Conservation (phyloP, 2,888 invertebrate species). For the Tipula helvola region DNA sequence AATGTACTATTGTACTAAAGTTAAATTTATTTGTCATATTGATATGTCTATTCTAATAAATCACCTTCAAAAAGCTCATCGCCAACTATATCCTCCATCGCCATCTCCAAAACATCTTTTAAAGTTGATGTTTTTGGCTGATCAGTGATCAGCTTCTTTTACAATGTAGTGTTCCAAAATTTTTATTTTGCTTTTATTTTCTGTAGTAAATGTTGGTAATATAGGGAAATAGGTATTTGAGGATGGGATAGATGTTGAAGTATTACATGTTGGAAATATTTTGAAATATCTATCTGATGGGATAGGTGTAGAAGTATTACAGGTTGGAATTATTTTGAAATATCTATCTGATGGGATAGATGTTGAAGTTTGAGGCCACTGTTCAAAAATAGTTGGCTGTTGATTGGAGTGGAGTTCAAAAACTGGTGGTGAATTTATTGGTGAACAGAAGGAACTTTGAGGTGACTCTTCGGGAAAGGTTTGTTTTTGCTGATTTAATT, state of each 20-base stretch:
- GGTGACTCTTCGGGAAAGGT: background rate
- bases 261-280: too few species aligned
- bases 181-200: background rate
- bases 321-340: background rate
- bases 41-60: background rate
- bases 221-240: too few species aligned
- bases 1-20: too few species aligned
- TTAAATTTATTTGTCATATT: too few species aligned
- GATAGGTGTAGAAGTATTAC: too few species aligned
- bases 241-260: background rate
- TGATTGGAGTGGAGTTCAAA: background rate
- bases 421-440: background rate
- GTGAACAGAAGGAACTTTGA: background rate
- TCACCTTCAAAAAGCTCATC: background rate
- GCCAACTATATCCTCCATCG: background rate
- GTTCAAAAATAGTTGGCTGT: background rate
- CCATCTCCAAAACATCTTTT: background rate
- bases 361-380: background rate
- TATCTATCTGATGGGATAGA: background rate
- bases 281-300: too few species aligned
- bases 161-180: background rate
- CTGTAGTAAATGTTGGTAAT: too few species aligned
- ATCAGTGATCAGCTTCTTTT: background rate
- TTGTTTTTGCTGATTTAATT: background rate
- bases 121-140: background rate